phyloP scores from a whole-genome alignment of 2,888 invertebrate species.

The Agrochola lychnidis region DNA sequence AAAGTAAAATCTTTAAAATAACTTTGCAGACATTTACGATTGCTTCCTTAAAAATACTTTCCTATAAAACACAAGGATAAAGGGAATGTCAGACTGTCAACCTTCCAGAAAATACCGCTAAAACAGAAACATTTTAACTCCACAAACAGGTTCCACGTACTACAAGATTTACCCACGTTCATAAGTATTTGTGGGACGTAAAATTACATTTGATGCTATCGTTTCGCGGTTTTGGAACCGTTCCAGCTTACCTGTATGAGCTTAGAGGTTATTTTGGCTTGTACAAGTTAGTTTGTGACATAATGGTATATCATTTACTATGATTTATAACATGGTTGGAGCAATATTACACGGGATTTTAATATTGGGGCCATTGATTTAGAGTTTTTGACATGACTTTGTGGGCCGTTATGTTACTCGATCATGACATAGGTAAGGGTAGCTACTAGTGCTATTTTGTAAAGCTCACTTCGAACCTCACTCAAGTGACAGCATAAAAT shows the following conservation, averaged over 20 bases:
- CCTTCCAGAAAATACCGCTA: neutral
- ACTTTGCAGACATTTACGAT: neutral
- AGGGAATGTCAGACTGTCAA: neutral
- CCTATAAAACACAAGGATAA: neutral
- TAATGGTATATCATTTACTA: slow-evolving; percentile 17
- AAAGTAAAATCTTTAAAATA: neutral
- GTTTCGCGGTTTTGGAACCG: slow-evolving; percentile 30
- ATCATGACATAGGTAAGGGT: neutral
- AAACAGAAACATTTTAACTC: slow-evolving; percentile 2
- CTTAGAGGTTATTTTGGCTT: slow-evolving; percentile 28
- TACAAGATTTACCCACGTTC: slow-evolving; percentile 42
- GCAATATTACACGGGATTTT: slow-evolving; percentile 16
- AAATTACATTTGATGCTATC: slow-evolving; percentile 52
- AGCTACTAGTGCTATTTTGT: neutral
- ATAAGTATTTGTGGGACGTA: slow-evolving; percentile 44
- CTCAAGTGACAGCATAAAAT: neutral
- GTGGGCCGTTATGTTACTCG: neutral
- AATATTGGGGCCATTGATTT: slow-evolving; percentile 26
- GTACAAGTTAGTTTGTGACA: neutral
- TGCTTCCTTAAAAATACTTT: neutral
- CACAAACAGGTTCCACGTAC: slow-evolving; percentile 9
- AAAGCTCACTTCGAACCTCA: neutral
- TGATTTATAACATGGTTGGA: slow-evolving; percentile 28
- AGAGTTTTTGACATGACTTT: slow-evolving; percentile 8
- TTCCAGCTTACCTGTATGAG: slow-evolving; percentile 47